phyloP scores from a whole-genome alignment of 2,797 vertebrate genomes.

The Glyptemys insculpta region DNA sequence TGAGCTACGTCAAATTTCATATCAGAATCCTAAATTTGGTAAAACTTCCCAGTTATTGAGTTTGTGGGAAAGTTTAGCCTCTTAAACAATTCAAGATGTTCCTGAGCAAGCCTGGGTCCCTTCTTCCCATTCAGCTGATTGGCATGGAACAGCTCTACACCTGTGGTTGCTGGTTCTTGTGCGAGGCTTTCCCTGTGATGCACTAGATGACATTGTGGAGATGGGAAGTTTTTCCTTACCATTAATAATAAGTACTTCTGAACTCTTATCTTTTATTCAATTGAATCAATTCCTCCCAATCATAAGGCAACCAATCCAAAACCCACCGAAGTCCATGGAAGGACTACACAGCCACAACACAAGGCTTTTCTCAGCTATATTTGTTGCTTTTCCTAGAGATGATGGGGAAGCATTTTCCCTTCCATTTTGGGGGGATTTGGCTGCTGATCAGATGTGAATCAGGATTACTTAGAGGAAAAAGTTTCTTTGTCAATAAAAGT shows the following conservation, averaged over 20 bases:
- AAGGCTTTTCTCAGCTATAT: background rate
- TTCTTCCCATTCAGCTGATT: background rate
- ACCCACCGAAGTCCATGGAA: background rate
- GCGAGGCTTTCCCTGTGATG: background rate
- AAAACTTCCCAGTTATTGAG: rapidly evolving
- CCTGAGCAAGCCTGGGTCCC: background rate
- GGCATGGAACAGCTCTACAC: background rate
- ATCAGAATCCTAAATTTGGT: background rate
- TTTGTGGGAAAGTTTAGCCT: background rate
- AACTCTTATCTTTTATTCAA: background rate
- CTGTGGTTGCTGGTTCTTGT: background rate
- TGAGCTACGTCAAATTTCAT: background rate
- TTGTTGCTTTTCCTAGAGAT: background rate
- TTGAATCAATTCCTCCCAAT: background rate
- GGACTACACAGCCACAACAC: background rate
- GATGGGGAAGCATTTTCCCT: background rate
- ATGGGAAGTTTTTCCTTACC: background rate
- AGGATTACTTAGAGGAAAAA: background rate
- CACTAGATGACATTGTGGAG: background rate
- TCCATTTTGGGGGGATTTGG: background rate
- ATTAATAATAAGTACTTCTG: background rate
- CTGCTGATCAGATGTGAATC: background rate
- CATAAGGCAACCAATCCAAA: background rate
- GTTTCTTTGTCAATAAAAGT: background rate
- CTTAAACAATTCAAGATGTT: background rate